A percentile compares a stretch with the other conserved stretches of the same genome.
Conservation (phyloP, 2,797 vertebrate species). For the Brotula barbata region DNA sequence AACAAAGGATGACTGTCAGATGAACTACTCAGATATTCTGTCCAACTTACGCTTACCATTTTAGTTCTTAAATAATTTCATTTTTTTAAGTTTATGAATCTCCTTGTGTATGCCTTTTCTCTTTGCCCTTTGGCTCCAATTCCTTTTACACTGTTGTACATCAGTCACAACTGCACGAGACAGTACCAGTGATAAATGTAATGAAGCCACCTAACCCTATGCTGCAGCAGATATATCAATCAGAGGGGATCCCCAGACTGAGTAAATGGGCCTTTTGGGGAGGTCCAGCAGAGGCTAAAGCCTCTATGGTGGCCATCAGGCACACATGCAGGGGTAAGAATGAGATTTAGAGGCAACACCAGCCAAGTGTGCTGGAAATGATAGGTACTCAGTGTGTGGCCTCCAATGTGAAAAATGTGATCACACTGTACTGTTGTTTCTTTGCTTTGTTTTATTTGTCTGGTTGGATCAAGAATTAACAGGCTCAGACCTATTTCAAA, state of each 20-base stretch:
- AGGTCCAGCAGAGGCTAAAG: not conserved
- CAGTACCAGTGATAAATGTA: slow-evolving; percentile 13
- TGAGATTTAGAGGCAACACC: no score
- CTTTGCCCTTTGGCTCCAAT: not conserved
- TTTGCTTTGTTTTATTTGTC: no score
- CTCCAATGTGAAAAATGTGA: no score
- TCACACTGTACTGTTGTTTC: no score
- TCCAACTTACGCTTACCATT: no score
- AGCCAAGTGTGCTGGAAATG: no score
- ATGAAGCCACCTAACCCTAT: slow-evolving; percentile 1
- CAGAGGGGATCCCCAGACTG: not conserved
- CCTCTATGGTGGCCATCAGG: not conserved
- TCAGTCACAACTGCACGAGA: not conserved
- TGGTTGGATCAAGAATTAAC: no score
- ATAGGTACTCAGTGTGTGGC: no score
- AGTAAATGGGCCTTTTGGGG: not conserved
- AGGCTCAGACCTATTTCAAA: no score
- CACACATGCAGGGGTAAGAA: not conserved
- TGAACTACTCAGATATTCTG: slow-evolving; percentile 3
- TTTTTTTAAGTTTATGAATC: no score
- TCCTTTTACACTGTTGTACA: not conserved
- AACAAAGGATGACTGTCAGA: slow-evolving; percentile 42
- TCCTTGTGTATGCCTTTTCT: not conserved
- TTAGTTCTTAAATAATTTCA: no score
- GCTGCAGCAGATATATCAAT: slow-evolving; percentile 1